A percentile compares a stretch with the other conserved stretches of the same genome.
Evolutionary conservation across 1,140 invertebrate species (phyloP).

Genomic region (Camponotus pennsylvanicus): DNA sequence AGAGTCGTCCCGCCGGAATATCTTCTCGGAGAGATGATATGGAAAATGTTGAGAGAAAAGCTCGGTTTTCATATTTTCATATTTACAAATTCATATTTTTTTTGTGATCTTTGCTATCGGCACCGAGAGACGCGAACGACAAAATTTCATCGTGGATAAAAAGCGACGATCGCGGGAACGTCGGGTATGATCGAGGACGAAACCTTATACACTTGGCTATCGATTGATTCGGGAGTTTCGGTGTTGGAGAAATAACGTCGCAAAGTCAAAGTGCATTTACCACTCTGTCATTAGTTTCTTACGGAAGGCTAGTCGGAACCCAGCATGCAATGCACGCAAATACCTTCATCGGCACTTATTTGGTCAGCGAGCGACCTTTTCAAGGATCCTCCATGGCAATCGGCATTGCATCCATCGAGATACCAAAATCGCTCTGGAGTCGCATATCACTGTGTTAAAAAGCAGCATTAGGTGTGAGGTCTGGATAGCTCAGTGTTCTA

Average conservation of each 20-base stretch:
- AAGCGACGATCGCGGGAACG: not conserved
- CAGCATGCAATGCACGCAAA: too few species aligned
- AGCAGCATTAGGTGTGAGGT: too few species aligned
- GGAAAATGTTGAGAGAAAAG: conserved; percentile 12
- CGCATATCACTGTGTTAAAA: too few species aligned
- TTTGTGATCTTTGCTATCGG: conserved; percentile 19
- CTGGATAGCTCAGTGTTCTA: too few species aligned
- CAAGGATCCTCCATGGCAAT: too few species aligned
- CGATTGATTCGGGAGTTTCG: too few species aligned
- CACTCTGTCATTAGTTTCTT: conserved; percentile 46
- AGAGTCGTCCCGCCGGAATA: not conserved
- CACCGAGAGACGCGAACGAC: conserved; percentile 41
- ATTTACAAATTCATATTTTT: too few species aligned
- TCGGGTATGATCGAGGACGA: not conserved
- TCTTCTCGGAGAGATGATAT: not conserved
- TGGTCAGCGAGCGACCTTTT: too few species aligned
- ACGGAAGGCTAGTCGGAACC: too few species aligned
- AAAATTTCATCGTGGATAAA: conserved; percentile 39
- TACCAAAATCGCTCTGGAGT: too few species aligned
- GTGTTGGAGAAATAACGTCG: not conserved
- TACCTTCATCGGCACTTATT: too few species aligned
- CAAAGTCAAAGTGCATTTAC: conserved; percentile 52
- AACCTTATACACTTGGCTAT: conserved; percentile 49
- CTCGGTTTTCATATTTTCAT: conserved; percentile 58
- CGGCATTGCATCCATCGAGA: too few species aligned